Base-by-base conservation (phyloP, 1,140 invertebrate species). In the Apis florea region DNA sequence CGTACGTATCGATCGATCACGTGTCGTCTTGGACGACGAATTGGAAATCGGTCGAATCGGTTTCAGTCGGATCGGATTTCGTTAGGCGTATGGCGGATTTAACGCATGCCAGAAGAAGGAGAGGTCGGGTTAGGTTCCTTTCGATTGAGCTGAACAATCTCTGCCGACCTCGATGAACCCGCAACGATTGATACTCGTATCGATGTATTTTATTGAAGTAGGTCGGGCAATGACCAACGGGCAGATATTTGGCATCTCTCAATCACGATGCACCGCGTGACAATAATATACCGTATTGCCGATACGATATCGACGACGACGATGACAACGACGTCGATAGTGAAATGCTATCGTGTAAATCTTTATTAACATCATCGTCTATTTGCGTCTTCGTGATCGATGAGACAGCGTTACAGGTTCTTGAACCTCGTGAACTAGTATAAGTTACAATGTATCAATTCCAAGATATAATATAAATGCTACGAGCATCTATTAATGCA, bases 211-310 rank as follows among this genome's bases (percentile, higher is more conserved):
- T 69, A 58, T 63, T 63, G 73, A 82, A 82, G 66, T 82, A 77
- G 80, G 73, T 77, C 80, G 80, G 80, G 66, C 80, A 82, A 82
- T 82, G 80, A 82, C 80, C 80, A 82, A 73, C 59, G 78, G 59
- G 19, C 69, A 54, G 66, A 76, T 76, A 77, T 76, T 79, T 58
- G 56, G 75, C 59, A 71, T 83, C 66, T 71, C 49, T 63, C 71
- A 73, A 81, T 54, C 49, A 51, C 73, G 71, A 58, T 68, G 53
- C 61, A 75, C 31, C 11, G 15, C n/a, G n/a, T 49, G n/a, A 69
- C 21, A 58, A 79, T 70, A 24, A 40, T 15, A 56, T 17, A 15
- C 12, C 21, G 24, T 21, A 40, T 59, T 24, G 76, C 59, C 47
- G 24, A 64, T 26, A 12, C 59, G 26, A 17, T 15, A 5, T 54